Percentiles rank a stretch among this genome's conserved stretches.
These are phyloP conservation scores for Tenebrio molitor DNA, from an alignment of 1,140 invertebrate genomes.

Conservation along the genomic window DNA sequence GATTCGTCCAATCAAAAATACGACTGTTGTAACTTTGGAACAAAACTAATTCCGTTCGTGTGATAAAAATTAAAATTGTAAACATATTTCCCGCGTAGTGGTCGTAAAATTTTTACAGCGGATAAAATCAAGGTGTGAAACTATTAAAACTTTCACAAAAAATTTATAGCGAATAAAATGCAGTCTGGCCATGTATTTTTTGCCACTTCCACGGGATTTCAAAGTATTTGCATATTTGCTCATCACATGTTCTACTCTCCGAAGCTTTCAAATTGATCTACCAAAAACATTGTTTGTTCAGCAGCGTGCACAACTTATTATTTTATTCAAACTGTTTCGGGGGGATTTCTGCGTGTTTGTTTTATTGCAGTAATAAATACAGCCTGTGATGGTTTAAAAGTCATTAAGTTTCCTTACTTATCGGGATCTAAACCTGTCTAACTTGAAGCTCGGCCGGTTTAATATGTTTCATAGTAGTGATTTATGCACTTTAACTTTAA, in stretches of 20 bases:
- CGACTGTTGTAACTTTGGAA: background rate
- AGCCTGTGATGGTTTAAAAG: constrained; percentile 32
- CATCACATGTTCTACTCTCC: no score
- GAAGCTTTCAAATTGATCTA: background rate
- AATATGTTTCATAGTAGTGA: constrained; percentile 39
- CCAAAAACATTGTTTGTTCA: background rate
- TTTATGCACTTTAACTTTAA: constrained; percentile 40
- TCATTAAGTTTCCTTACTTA: constrained; percentile 39
- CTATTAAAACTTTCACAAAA: constrained; percentile 30
- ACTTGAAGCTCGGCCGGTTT: constrained; percentile 29
- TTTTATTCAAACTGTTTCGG: constrained; percentile 1
- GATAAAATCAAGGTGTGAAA: constrained; percentile 35
- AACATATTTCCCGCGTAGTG: constrained; percentile 35
- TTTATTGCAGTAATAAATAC: constrained; percentile 33
- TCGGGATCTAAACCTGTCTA: constrained; percentile 37
- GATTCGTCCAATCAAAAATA: background rate
- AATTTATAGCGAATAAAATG: constrained; percentile 18
- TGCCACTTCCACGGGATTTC: background rate
- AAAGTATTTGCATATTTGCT: constrained; percentile 27
- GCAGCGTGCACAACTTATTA: background rate
- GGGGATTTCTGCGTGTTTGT: constrained; percentile 1
- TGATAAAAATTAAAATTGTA: constrained; percentile 35
- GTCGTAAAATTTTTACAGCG: constrained; percentile 19
- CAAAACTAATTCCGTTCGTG: constrained; percentile 5
- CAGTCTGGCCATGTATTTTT: background rate